Percentiles rank a stretch among this genome's conserved stretches.
Conservation (phyloP, 2,888 invertebrate species). For the Automeris io region DNA sequence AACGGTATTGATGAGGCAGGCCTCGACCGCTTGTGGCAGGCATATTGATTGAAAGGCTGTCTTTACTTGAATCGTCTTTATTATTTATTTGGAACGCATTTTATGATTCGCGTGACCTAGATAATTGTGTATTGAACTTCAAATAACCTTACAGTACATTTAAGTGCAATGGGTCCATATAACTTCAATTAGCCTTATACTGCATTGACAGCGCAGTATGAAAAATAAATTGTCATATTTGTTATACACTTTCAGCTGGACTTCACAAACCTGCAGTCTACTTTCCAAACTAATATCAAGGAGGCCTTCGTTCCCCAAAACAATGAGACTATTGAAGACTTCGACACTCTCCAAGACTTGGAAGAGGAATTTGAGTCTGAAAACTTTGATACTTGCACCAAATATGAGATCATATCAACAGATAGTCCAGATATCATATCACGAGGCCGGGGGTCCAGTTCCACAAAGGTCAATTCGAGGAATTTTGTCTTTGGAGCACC, state of each 20-base stretch:
- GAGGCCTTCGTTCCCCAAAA: conserved; percentile 44
- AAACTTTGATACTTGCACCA: conserved; percentile 60
- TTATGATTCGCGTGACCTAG: too few relatives aligned
- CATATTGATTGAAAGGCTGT: too few relatives aligned
- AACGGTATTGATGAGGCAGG: too few relatives aligned
- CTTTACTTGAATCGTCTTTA: too few relatives aligned
- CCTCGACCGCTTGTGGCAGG: too few relatives aligned
- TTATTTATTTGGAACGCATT: too few relatives aligned
- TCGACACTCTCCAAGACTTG: conserved; percentile 59
- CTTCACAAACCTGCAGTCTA: conserved; percentile 38
- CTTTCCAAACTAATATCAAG: conserved; percentile 15
- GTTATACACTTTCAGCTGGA: conserved; percentile 43
- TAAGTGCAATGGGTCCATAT: not conserved
- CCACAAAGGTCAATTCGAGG: conserved; percentile 47
- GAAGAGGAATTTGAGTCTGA: conserved; percentile 64
- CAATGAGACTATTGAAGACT: conserved; percentile 31
- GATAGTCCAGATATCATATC: conserved; percentile 70
- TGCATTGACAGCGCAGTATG: not conserved
- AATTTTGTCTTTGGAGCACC: conserved; percentile 68
- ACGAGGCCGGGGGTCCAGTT: conserved; percentile 37
- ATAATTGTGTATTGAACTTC: not conserved
- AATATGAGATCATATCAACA: conserved; percentile 70
- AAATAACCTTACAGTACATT: too few relatives aligned
- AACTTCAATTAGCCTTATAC: not conserved
- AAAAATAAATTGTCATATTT: not conserved